Evolutionary conservation across 2,797 vertebrate species (phyloP).

Genomic region (Fringilla coelebs): DNA sequence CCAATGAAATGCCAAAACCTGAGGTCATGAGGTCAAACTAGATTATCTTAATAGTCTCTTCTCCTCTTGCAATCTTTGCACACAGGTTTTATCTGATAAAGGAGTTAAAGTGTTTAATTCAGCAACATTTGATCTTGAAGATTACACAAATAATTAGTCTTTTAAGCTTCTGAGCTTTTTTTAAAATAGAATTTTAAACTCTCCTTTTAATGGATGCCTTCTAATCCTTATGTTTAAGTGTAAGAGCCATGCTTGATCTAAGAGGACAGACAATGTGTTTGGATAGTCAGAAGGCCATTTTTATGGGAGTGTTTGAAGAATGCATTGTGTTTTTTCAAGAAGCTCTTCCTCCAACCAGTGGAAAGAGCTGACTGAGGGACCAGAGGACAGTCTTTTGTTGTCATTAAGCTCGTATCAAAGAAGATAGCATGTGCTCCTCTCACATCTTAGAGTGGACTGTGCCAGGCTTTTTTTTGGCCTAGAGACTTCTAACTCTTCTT

Average conservation of each 20-base stretch:
- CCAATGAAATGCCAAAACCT: not conserved
- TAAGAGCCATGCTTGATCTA: not conserved
- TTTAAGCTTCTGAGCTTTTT: not conserved
- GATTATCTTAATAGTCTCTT: not conserved
- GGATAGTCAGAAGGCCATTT: not conserved
- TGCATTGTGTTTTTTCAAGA: not conserved
- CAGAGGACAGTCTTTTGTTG: not conserved
- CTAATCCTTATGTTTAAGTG: not conserved
- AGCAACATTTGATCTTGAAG: slow-evolving; percentile 4
- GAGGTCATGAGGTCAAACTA: slow-evolving; percentile 21
- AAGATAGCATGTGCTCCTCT: not conserved
- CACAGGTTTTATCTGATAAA: slow-evolving; percentile 1
- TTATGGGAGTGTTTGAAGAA: not conserved
- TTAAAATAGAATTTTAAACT: not conserved
- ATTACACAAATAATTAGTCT: not conserved
- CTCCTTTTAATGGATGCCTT: not conserved
- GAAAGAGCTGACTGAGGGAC: not conserved
- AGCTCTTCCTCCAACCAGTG: not conserved
- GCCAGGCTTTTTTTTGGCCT: not conserved
- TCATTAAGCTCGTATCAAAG: not conserved
- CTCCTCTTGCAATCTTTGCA: not conserved
- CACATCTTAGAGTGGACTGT: not conserved
- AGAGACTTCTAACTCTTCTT: not conserved
- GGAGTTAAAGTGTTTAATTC: slow-evolving; percentile 14
- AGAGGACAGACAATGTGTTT: not conserved